Percentiles rank a stretch among this genome's conserved stretches.
phyloP scores from a whole-genome alignment of 2,888 invertebrate species.

The Mylabris sibirica region DNA sequence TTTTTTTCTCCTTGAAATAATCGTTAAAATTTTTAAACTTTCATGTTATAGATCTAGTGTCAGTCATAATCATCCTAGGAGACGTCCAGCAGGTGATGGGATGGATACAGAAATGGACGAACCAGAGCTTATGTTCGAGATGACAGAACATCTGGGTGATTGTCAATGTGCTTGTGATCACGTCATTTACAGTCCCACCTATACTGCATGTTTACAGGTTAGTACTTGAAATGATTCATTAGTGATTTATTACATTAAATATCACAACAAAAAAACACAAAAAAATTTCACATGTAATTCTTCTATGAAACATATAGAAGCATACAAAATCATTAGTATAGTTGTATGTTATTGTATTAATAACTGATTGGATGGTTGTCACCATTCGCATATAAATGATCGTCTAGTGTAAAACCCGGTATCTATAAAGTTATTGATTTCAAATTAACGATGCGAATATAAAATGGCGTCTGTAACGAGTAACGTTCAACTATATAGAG shows the following conservation, averaged over 20 bases:
- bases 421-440: conserved; percentile 3
- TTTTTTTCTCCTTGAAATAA: background rate
- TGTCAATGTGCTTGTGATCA: conserved; percentile 60
- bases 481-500: background rate
- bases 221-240: too few species aligned
- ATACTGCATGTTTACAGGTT: conserved; percentile 59
- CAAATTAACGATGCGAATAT: conserved; percentile 3
- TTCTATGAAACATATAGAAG: too few species aligned
- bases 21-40: background rate
- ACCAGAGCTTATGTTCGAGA: conserved; percentile 58
- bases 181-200: conserved; percentile 59
- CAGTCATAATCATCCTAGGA: conserved; percentile 42
- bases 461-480: background rate
- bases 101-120: conserved; percentile 60
- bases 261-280: too few species aligned
- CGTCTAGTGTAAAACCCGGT: background rate
- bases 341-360: background rate
- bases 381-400: conserved; percentile 1
- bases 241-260: background rate
- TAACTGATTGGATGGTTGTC: background rate
- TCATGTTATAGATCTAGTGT: conserved; percentile 42
- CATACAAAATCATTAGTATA: background rate
- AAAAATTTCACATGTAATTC: too few species aligned
- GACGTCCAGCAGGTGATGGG: conserved; percentile 59
- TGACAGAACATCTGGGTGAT: conserved; percentile 55